A percentile compares a stretch with the other conserved stretches of the same genome.
phyloP scores from a whole-genome alignment of 2,888 invertebrate genomes.

The Therioaphis trifolii region DNA sequence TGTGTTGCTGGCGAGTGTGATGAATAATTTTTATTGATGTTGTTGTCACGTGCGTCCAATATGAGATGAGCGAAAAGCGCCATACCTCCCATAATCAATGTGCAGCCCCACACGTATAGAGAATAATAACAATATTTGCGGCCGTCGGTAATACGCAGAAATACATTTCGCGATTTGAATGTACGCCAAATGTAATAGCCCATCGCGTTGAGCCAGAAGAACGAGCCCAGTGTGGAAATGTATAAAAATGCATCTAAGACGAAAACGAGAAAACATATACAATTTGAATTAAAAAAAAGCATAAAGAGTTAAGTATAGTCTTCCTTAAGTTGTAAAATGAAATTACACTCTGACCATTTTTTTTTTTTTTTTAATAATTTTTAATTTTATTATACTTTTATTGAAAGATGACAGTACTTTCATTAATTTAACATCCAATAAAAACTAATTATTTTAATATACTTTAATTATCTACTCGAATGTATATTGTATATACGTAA shows the following conservation, averaged over 20 bases:
- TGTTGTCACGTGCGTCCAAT: slow-evolving; percentile 73
- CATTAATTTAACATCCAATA: too few species aligned
- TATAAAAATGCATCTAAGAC: slow-evolving; percentile 79
- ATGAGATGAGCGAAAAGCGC: slow-evolving; percentile 86
- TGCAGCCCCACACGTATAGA: slow-evolving; percentile 82
- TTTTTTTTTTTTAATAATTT: too few species aligned
- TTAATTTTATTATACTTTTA: too few species aligned
- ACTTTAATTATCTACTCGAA: too few species aligned
- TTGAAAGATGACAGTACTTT: too few species aligned
- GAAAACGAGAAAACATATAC: background rate
- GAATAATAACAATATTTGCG: slow-evolving; percentile 90
- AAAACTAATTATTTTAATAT: too few species aligned
- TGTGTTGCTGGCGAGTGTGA: slow-evolving; percentile 23
- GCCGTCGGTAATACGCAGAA: slow-evolving; percentile 85
- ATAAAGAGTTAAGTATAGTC: too few species aligned
- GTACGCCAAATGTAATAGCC: slow-evolving; percentile 91
- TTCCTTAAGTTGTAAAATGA: too few species aligned
- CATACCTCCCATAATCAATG: slow-evolving; percentile 77
- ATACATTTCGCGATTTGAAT: slow-evolving; percentile 86
- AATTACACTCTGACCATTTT: too few species aligned
- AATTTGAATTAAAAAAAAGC: background rate
- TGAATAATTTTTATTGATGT: slow-evolving; percentile 23
- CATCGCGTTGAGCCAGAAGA: slow-evolving; percentile 87
- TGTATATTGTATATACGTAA: too few species aligned
- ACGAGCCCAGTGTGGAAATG: slow-evolving; percentile 81